Conservation (phyloP, 2,797 vertebrate genomes). For the Babyrousa celebensis region DNA sequence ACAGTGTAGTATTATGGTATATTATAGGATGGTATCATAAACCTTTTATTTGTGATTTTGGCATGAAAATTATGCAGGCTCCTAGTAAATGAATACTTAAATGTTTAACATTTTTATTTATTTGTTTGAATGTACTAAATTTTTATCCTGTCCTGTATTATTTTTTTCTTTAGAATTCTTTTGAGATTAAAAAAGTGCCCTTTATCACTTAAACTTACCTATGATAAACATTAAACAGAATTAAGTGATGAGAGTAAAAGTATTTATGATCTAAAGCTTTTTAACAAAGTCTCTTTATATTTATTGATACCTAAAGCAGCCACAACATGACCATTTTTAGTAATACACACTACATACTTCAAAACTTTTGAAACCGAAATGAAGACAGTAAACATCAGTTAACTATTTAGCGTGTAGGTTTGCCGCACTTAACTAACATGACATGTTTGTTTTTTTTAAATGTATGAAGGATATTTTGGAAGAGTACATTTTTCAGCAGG, state of each 20-base stretch:
- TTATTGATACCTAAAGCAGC: conserved; percentile 65
- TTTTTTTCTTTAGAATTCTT: conserved; percentile 61
- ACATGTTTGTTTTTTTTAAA: neutral
- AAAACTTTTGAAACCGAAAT: conserved; percentile 68
- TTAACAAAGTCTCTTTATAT: conserved; percentile 39
- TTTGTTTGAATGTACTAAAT: conserved; percentile 46
- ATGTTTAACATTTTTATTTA: conserved; percentile 62
- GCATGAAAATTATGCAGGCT: neutral
- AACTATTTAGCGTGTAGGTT: neutral
- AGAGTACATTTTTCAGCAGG: conserved; percentile 58
- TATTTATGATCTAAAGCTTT: conserved; percentile 50
- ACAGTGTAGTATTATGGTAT: neutral
- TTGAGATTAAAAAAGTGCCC: conserved; percentile 23
- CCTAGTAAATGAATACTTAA: conserved; percentile 61
- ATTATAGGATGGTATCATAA: neutral
- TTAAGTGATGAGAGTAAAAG: conserved; percentile 57
- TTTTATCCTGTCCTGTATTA: neutral
- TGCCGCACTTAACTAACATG: conserved; percentile 1
- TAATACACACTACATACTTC: neutral
- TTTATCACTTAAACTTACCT: conserved; percentile 48
- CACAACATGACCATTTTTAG: conserved; percentile 44
- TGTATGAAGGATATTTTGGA: conserved; percentile 28
- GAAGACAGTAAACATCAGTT: conserved; percentile 45
- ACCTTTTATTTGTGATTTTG: conserved; percentile 38
- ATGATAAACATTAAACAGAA: conserved; percentile 57